A percentile compares a stretch with the other conserved stretches of the same genome.
Conservation (phyloP, 2,797 vertebrate genomes). For the Acanthornis magna region DNA sequence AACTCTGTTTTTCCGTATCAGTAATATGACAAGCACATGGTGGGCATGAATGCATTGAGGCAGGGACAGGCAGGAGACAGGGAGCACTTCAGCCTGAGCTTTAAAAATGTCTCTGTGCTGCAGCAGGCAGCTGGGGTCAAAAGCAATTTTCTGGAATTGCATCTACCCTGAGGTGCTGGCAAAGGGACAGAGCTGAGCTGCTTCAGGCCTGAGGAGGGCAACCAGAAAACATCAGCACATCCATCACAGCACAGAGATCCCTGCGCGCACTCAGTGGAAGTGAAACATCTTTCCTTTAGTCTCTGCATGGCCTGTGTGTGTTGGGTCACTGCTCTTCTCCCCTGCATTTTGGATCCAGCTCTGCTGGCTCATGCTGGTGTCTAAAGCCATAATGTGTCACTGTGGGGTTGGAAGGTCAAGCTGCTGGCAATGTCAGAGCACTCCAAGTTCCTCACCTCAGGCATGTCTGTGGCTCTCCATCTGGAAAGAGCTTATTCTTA, state of each 20-base stretch:
- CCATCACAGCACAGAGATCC: neutral
- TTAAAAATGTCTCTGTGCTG: neutral
- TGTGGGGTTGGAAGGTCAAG: neutral
- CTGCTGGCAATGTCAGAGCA: accelerated
- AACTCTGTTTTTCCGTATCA: neutral
- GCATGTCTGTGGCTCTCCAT: neutral
- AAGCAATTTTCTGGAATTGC: neutral
- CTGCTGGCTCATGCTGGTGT: neutral
- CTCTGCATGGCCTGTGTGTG: neutral
- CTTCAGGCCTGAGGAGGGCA: neutral
- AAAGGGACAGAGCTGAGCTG: neutral
- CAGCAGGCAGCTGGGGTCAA: neutral
- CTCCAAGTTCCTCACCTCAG: neutral
- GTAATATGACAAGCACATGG: neutral
- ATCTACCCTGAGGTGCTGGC: neutral
- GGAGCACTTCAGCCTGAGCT: neutral
- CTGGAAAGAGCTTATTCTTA: neutral
- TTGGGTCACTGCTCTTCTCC: neutral
- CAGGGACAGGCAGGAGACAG: neutral
- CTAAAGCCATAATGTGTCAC: accelerated
- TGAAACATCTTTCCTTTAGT: neutral
- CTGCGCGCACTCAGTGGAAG: neutral
- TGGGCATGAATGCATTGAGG: accelerated
- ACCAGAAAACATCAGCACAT: neutral
- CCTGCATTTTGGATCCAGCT: neutral